Conservation (phyloP, 2,888 invertebrate genomes). For the Polietes domitor region DNA sequence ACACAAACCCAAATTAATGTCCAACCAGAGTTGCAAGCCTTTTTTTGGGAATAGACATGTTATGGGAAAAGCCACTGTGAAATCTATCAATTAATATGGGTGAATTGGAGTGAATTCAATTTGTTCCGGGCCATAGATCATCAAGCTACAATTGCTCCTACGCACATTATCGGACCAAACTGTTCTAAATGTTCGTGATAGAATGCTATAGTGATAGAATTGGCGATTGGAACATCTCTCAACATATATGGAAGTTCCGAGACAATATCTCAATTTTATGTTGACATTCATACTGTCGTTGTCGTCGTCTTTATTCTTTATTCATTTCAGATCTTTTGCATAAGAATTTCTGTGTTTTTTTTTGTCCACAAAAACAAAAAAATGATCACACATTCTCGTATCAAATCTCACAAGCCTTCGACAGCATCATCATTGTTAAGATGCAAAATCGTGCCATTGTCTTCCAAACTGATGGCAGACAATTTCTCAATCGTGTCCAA, state of each 20-base stretch:
- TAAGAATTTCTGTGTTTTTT: background rate
- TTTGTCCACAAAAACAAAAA: background rate
- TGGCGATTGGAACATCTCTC: too few species aligned
- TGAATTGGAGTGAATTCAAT: too few species aligned
- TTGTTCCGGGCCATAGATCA: too few species aligned
- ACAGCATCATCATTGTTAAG: background rate
- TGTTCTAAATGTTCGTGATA: too few species aligned
- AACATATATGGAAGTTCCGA: background rate
- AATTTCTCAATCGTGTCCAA: slow-evolving; percentile 1
- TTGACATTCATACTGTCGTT: background rate
- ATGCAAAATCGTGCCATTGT: background rate
- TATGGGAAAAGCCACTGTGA: too few species aligned
- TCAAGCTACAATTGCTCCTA: too few species aligned
- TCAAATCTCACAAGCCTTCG: background rate
- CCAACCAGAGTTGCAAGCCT: too few species aligned
- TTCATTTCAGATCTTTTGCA: background rate
- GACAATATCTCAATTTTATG: background rate
- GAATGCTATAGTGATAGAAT: too few species aligned
- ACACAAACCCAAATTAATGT: too few species aligned
- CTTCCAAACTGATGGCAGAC: background rate
- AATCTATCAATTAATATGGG: too few species aligned
- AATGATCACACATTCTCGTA: background rate
- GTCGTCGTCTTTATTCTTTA: background rate
- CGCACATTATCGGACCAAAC: too few species aligned
- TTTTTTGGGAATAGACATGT: too few species aligned